phyloP scores from a whole-genome alignment of 2,888 invertebrate species.

The Sipha maydis region DNA sequence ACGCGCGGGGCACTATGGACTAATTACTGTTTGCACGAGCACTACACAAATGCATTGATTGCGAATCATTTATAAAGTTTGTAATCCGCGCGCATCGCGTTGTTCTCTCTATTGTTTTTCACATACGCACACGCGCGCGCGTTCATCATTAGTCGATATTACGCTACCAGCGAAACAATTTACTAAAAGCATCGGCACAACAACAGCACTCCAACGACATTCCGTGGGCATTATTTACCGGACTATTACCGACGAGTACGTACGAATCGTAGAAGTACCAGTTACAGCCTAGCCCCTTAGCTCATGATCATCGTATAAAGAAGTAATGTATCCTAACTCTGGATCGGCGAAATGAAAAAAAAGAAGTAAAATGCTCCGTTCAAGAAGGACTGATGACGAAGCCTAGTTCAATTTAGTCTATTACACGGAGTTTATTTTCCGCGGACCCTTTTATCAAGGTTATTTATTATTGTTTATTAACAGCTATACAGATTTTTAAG shows the following conservation, averaged over 20 bases:
- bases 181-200: slow-evolving; percentile 23
- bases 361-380: too few relatives aligned
- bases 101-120: background rate
- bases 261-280: background rate
- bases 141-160: background rate
- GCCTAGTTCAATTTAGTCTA: too few relatives aligned
- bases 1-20: background rate
- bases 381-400: too few relatives aligned
- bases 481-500: too few relatives aligned
- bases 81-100: background rate
- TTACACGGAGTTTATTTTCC: too few relatives aligned
- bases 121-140: background rate
- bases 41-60: slow-evolving; percentile 25
- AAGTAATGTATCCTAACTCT: too few relatives aligned
- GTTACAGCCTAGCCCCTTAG: too few relatives aligned
- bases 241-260: background rate
- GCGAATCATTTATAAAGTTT: slow-evolving; percentile 36
- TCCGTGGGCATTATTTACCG: background rate
- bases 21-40: slow-evolving; percentile 25
- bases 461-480: too few relatives aligned
- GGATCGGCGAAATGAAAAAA: too few relatives aligned
- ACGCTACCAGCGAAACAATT: slow-evolving; percentile 24
- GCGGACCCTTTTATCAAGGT: too few relatives aligned
- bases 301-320: too few relatives aligned
- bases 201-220: background rate